These are phyloP conservation scores for Melitaea athalia DNA, from an alignment of 2,888 invertebrate species.

Conservation along the genomic window DNA sequence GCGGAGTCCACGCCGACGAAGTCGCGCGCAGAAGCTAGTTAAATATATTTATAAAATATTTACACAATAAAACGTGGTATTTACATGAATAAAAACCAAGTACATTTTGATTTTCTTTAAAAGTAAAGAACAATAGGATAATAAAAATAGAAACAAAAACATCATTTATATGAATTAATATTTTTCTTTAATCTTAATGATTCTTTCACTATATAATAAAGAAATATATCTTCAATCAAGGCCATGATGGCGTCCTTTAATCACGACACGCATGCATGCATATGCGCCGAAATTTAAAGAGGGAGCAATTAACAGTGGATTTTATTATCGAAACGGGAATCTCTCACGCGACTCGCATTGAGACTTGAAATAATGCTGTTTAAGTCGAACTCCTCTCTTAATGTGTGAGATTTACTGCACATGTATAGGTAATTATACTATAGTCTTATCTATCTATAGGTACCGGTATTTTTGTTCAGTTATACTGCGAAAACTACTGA, in stretches of 20 bases:
- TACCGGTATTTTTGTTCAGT: no score
- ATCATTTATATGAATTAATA: no score
- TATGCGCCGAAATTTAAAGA: constrained; percentile 32
- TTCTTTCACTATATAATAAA: neutral
- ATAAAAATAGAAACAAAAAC: no score
- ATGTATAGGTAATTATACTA: neutral
- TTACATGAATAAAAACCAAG: no score
- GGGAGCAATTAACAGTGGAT: constrained; percentile 36
- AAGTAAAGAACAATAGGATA: no score
- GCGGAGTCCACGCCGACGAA: no score
- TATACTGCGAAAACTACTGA: no score
- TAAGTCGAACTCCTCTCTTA: neutral
- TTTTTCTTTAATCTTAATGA: neutral
- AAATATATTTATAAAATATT: no score
- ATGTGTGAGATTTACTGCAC: constrained; percentile 5
- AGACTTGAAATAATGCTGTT: constrained; percentile 2
- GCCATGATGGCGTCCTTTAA: neutral
- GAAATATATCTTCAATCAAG: neutral
- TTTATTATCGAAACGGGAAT: constrained; percentile 35
- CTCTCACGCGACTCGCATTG: constrained; percentile 30
- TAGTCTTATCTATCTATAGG: no score
- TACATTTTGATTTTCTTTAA: no score
- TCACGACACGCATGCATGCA: constrained; percentile 23
- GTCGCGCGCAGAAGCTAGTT: no score
- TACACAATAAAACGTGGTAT: no score